A percentile compares a stretch with the other conserved stretches of the same genome.
Conservation (phyloP, 2,113 vertebrate genomes). For the Pseudopodoces humilis region DNA sequence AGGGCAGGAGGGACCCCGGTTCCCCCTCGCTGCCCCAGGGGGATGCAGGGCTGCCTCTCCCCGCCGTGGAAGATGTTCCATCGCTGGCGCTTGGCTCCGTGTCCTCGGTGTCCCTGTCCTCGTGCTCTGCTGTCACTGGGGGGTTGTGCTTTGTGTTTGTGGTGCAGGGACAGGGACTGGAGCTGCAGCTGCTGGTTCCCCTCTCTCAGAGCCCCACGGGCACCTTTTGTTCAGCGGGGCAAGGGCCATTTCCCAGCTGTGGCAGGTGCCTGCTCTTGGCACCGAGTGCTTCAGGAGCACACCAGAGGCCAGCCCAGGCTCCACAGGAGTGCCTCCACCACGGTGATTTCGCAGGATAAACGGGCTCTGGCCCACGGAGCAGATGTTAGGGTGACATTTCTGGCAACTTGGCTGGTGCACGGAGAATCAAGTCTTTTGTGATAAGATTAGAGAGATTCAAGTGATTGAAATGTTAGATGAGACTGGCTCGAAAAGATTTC, state of each 20-base stretch:
- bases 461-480: constrained; percentile 60
- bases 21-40: background rate
- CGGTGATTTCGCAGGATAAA: accelerated
- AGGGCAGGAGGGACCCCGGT: too few relatives aligned
- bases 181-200: background rate
- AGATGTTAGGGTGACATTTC: constrained; percentile 31
- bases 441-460: constrained; percentile 61
- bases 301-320: background rate
- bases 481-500: constrained; percentile 1
- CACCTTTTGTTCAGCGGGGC: accelerated
- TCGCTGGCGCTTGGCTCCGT: background rate
- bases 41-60: background rate
- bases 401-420: background rate
- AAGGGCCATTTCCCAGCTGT: background rate
- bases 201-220: background rate
- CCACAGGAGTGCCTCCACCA: background rate
- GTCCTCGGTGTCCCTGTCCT: background rate
- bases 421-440: constrained; percentile 41
- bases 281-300: background rate
- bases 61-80: background rate
- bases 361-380: background rate
- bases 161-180: accelerated
- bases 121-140: background rate
- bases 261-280: background rate
- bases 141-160: background rate